Evolutionary conservation across 1,140 invertebrate genomes (phyloP).

Genomic region (Halotydeus destructor): DNA sequence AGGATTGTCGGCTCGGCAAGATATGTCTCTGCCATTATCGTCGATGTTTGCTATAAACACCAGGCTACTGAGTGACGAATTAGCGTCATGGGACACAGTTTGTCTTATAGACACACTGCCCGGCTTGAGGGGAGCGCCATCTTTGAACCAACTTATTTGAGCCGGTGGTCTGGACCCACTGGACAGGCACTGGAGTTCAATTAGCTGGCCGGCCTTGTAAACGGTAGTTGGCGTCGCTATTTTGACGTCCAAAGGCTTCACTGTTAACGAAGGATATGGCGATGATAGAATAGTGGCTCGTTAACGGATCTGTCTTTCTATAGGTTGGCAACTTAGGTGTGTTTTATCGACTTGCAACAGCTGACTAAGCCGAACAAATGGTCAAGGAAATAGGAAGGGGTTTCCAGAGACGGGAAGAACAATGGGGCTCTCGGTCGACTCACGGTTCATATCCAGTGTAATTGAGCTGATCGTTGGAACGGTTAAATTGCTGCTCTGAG

Average conservation of each 20-base stretch:
- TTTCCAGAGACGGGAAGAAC: no score
- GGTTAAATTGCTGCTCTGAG: conserved; percentile 53
- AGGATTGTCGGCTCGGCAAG: conserved; percentile 61
- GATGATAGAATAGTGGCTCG: no score
- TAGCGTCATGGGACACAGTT: conserved; percentile 25
- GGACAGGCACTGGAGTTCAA: conserved; percentile 16
- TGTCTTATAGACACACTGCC: conserved; percentile 9
- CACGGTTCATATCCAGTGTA: conserved; percentile 21
- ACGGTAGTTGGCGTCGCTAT: conserved; percentile 33
- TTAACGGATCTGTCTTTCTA: no score
- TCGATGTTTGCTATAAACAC: conserved; percentile 37
- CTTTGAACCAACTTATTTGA: conserved; percentile 19
- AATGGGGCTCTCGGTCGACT: no score
- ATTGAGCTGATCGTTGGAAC: conserved; percentile 21
- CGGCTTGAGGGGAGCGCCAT: conserved; percentile 9
- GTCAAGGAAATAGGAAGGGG: background rate
- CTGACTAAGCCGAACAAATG: background rate
- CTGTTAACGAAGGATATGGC: conserved; percentile 33
- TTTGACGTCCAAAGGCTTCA: conserved; percentile 55
- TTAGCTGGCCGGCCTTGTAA: conserved; percentile 15
- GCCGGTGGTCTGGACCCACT: conserved; percentile 18
- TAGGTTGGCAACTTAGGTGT: no score
- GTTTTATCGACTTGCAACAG: no score
- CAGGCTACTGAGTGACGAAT: conserved; percentile 16
- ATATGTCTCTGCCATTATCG: conserved; percentile 58